Conservation (phyloP, 2,888 invertebrate species). For the Tribolium freemani region DNA sequence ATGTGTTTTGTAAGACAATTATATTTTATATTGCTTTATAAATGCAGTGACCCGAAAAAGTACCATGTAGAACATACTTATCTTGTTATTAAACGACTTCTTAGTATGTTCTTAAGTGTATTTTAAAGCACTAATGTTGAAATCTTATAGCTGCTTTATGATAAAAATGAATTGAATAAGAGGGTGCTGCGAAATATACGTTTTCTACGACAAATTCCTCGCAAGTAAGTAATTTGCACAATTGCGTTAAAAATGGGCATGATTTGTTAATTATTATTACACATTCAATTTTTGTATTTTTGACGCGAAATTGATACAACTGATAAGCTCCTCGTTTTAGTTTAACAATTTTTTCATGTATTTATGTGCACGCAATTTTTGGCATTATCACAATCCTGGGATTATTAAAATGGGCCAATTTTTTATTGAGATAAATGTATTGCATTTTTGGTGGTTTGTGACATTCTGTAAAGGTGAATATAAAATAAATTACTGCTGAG, state of each 20-base stretch:
- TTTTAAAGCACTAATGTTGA: conserved; percentile 2
- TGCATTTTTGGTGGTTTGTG: not conserved
- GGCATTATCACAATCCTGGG: no score
- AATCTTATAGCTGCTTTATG: conserved; percentile 7
- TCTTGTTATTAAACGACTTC: conserved; percentile 22
- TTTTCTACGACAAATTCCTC: not conserved
- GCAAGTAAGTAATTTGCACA: no score
- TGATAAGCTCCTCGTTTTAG: no score
- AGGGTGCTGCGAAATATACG: not conserved
- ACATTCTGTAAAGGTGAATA: not conserved
- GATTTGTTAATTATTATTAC: no score
- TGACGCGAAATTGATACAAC: no score
- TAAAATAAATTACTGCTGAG: not conserved
- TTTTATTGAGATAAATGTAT: no score
- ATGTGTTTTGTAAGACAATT: conserved; percentile 44
- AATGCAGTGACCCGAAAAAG: conserved; percentile 36
- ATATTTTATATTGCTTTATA: conserved; percentile 41
- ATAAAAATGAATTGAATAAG: conserved; percentile 4
- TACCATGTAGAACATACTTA: conserved; percentile 14
- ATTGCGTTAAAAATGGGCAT: no score
- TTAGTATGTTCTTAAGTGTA: conserved; percentile 12
- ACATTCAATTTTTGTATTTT: no score
- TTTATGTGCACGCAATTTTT: no score
- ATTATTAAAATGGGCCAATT: no score
- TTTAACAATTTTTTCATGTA: no score